A percentile compares a stretch with the other conserved stretches of the same genome.
These are phyloP conservation scores for Turnix velox DNA, from an alignment of 2,113 vertebrate species.

Conservation along the genomic window DNA sequence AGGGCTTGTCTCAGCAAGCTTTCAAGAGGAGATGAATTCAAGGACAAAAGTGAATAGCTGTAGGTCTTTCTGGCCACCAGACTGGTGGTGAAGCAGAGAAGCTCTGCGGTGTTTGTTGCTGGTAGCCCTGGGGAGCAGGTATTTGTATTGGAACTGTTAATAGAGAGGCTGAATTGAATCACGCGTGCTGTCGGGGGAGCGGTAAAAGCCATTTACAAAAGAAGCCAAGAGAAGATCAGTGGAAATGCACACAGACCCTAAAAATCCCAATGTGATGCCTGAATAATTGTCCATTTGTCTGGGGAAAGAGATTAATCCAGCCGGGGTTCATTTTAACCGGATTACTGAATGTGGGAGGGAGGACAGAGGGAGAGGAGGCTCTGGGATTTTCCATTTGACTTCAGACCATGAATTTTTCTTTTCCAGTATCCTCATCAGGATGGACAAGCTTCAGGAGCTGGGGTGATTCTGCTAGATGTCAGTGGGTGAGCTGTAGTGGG, in stretches of 20 bases:
- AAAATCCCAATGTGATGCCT: slow-evolving; percentile 57
- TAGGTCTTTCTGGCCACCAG: not conserved
- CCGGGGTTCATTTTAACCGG: slow-evolving; percentile 58
- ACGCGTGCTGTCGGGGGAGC: not conserved
- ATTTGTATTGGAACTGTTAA: slow-evolving; percentile 53
- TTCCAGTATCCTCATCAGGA: not conserved
- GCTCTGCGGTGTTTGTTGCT: not conserved
- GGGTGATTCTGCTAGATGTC: not conserved
- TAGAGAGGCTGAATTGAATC: slow-evolving; percentile 34
- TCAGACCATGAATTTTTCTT: not conserved
- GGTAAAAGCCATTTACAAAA: slow-evolving; percentile 54
- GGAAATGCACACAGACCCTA: slow-evolving; percentile 57
- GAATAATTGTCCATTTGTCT: slow-evolving; percentile 56
- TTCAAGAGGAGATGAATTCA: not conserved
- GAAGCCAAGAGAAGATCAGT: slow-evolving; percentile 53
- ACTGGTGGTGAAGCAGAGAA: not conserved
- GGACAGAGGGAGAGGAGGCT: not conserved
- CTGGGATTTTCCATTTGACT: not conserved
- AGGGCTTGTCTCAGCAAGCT: not conserved
- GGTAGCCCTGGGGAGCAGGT: slow-evolving; percentile 46
- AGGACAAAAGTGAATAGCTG: not conserved
- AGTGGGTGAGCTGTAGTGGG: not conserved
- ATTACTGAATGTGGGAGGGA: not conserved
- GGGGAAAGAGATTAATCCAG: slow-evolving; percentile 57
- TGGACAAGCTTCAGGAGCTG: not conserved